Base-by-base conservation (phyloP, 2,797 vertebrate genomes). In the Catamblyrhynchus diadema region DNA sequence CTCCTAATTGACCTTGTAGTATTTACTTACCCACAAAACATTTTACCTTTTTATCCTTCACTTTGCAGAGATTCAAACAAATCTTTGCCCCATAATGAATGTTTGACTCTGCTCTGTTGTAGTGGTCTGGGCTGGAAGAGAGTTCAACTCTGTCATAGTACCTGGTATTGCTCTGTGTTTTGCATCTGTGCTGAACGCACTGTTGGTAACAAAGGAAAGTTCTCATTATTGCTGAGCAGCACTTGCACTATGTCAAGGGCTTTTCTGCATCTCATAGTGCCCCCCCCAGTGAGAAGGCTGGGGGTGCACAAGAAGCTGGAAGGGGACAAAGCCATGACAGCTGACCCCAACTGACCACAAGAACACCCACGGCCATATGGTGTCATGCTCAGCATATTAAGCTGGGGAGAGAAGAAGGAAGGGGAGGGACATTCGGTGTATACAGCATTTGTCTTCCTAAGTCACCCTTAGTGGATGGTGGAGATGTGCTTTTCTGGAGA, bases 401-500 rank as follows among this genome's bases (percentile, higher is more conserved):
- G 5, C 33, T 35, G 32, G 5, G 10, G 11, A 39, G 62, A 71
- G 7, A 4, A 64, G 25, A 1, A 53, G 28, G n/a, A 37, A 50
- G 11, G 19, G 33, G 37, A 64, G 8, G 27, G 3, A 65, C 2
- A 2, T 22, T n/a, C 0, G 0, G 19, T 1, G 0, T 6, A 5
- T 12, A 21, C 0, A 22, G 24, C 6, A 4, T 48, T 82, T 66
- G 32, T 30, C 57, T 47, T 79, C 47, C 39, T 23, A 44, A 70
- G 12, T 47, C 28, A 57, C 6, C 0, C 0, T n/a, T 41, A 48
- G 0, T 10, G 2, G 2, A 1, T 23, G 21, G 33, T n/a, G 21
- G 28, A 77, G 21, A 41, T 22, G 32, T 78, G 37, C 20, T 57
- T 53, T 78, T 62, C 47, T 48, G 33, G 25, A 42, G 42, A 45